These are phyloP conservation scores for Rhegmatorhina hoffmannsi DNA, from an alignment of 2,113 vertebrate species.

Conservation along the genomic window DNA sequence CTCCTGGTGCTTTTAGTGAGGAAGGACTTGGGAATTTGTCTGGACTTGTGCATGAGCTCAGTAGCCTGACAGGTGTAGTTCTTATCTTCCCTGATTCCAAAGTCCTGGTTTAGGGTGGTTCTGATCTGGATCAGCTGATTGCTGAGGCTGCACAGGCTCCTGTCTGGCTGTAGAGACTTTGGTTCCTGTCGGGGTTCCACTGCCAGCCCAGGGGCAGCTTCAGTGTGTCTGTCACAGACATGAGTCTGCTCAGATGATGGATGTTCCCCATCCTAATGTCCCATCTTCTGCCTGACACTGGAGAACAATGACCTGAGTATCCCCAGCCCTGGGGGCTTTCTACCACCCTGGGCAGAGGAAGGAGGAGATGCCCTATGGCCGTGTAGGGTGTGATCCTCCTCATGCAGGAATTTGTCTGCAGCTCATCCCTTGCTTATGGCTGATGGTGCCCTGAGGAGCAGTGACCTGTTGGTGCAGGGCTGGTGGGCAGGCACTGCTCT, in stretches of 20 bases:
- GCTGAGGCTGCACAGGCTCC: neutral
- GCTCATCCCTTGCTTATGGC: neutral
- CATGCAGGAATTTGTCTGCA: neutral
- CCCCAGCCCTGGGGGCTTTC: neutral
- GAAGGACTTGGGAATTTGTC: fast-evolving
- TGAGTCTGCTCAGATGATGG: neutral
- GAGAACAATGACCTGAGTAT: neutral
- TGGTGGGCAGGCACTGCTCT: neutral
- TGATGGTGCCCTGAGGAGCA: neutral
- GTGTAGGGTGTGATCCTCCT: neutral
- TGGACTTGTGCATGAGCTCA: fast-evolving
- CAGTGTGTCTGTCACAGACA: neutral
- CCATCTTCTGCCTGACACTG: neutral
- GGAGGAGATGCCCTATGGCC: neutral
- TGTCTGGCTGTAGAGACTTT: neutral
- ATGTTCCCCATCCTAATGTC: neutral
- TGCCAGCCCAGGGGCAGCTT: neutral
- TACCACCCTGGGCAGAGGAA: neutral
- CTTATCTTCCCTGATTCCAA: no score
- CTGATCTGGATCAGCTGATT: neutral
- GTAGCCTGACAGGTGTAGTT: no score
- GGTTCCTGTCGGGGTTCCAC: fast-evolving
- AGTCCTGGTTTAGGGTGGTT: neutral
- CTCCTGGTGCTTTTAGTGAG: neutral
- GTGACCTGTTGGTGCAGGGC: neutral